Evolutionary conservation across 2,888 invertebrate species (phyloP).

Genomic region (Phyto melanocephala): DNA sequence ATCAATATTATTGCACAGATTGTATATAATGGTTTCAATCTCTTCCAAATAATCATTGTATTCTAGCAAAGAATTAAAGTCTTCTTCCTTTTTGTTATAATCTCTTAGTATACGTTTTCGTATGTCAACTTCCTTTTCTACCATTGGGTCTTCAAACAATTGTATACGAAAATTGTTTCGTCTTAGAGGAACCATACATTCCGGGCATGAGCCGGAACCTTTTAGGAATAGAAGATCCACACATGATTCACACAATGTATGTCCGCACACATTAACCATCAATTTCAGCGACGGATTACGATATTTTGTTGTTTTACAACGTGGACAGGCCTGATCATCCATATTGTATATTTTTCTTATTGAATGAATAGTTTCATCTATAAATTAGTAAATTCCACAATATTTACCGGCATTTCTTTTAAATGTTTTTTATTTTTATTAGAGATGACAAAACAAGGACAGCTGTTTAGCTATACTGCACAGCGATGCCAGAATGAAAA

Average conservation of each 20-base stretch:
- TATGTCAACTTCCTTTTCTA: slow-evolving; percentile 99
- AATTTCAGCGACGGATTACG: slow-evolving; percentile 97
- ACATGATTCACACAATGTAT: slow-evolving; percentile 98
- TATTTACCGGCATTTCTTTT: slow-evolving; percentile 17
- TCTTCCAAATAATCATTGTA: slow-evolving; percentile 98
- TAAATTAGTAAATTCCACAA: not conserved
- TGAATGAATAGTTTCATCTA: not conserved
- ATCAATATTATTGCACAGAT: slow-evolving; percentile 93
- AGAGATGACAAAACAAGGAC: not conserved
- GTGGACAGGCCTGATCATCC: slow-evolving; percentile 84
- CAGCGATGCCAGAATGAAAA: no score
- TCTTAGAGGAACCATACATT: slow-evolving; percentile 92
- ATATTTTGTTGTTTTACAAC: slow-evolving; percentile 98
- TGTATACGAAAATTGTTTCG: slow-evolving; percentile 95
- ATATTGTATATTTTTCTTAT: slow-evolving; percentile 64
- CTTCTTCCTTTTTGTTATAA: slow-evolving; percentile 96
- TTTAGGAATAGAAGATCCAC: slow-evolving; percentile 97
- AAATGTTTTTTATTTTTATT: slow-evolving; percentile 21
- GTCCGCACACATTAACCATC: slow-evolving; percentile 99
- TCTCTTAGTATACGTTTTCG: slow-evolving; percentile 92
- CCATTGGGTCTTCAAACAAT: slow-evolving; percentile 95
- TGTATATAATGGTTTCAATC: slow-evolving; percentile 94
- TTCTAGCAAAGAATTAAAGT: slow-evolving; percentile 89
- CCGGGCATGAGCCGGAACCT: slow-evolving; percentile 97
- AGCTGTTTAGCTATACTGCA: no score